Conservation (phyloP, 2,888 invertebrate species). For the Netelia inedita region DNA sequence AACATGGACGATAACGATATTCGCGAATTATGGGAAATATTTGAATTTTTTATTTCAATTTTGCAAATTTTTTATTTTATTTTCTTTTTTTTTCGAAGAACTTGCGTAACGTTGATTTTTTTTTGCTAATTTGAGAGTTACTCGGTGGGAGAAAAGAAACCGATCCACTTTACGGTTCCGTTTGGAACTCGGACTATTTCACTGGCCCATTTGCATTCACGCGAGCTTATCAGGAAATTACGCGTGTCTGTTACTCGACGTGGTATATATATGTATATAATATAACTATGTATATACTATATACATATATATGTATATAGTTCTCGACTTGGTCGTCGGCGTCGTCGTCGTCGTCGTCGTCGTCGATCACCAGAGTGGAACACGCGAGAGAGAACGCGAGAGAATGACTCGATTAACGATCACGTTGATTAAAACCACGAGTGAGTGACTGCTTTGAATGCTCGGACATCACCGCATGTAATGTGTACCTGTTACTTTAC, state of each 20-base stretch:
- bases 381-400: conserved; percentile 27
- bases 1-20: no score
- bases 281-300: background rate
- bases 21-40: no score
- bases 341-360: conserved; percentile 42
- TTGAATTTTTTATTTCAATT: background rate
- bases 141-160: background rate
- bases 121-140: background rate
- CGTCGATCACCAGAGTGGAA: conserved; percentile 46
- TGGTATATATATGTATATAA: background rate
- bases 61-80: background rate
- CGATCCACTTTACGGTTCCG: background rate
- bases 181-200: background rate
- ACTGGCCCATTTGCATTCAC: conserved; percentile 52
- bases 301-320: no score
- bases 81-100: background rate
- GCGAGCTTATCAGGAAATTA: conserved; percentile 62
- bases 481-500: conserved; percentile 35
- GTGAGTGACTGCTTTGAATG: conserved; percentile 51
- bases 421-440: conserved; percentile 52
- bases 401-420: conserved; percentile 62
- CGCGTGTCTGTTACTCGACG: conserved; percentile 34
- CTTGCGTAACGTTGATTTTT: background rate
- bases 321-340: background rate
- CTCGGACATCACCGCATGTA: conserved; percentile 33